Evolutionary conservation across 2,888 invertebrate genomes (phyloP), one percentile per base, ranked within the genome.

Genomic region (Melanotus villosus): DNA sequence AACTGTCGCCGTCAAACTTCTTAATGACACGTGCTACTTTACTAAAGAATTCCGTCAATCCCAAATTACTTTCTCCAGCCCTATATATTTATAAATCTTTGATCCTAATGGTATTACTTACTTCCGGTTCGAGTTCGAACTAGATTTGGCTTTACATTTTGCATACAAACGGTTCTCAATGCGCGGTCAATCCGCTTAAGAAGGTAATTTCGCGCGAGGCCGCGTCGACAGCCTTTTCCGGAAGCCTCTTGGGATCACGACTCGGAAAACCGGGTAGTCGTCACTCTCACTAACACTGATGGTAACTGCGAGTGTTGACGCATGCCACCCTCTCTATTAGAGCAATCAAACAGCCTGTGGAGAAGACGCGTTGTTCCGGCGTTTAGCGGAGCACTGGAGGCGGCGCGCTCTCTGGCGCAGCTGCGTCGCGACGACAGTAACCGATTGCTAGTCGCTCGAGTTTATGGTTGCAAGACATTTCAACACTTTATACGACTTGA

Each of bases 341-440:
- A 64, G 69, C 64, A 70, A 70, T 69, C 65, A 67, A 69, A 63
- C 66, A 60, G 69, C 69, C 68, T 64, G 69, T 70, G 66, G 70
- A 68, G 73, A 65, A 71, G 68, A 65, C 66, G 73, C 66, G 67
- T 72, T 73, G 75, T 72, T 73, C 73, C 76, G 75, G 75, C 73
- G 75, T 74, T 73, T 70, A 72, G 74, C 70, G 70, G 60, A 70
- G 68, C 67, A 76, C 76, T 76, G 75, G 73, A 68, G 74, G 73
- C 72, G 73, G 70, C 70, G 75, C 73, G 68, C 73, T 73, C 69
- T 69, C 71, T 63, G 58, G 75, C 73, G 75, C 72, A 73, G 69
- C 73, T 70, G 74, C 73, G 72, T 70, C 73, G 71, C 71, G 70
- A 70, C 71, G 73, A 74, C 71, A 65, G 58, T 54, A 67, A 71